Evolutionary conservation across 2,797 vertebrate genomes (phyloP).

Genomic region (Cossypha niveicapilla): DNA sequence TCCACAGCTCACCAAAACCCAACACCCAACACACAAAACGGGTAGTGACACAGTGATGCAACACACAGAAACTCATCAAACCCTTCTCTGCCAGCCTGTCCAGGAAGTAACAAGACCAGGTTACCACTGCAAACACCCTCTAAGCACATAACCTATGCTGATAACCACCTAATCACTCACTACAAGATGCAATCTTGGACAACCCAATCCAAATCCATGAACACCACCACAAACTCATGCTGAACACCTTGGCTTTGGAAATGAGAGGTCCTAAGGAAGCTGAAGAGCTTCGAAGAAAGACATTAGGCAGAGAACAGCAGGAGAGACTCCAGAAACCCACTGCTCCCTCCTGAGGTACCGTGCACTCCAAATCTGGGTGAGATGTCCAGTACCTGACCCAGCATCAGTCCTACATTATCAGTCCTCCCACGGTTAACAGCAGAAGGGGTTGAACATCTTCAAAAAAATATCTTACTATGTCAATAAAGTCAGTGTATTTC

Average conservation of each 20-base stretch:
- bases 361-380: neutral
- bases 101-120: neutral
- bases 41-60: neutral
- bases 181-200: neutral
- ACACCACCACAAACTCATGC: neutral
- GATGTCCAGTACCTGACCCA: fast-evolving
- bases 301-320: neutral
- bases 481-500: neutral
- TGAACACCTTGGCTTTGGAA: neutral
- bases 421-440: neutral
- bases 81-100: neutral
- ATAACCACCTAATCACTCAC: neutral
- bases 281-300: neutral
- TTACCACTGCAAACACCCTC: neutral
- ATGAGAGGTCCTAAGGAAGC: neutral
- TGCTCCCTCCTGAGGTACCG: neutral
- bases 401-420: neutral
- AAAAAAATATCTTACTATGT: neutral
- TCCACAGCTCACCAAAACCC: neutral
- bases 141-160: neutral
- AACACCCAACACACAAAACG: fast-evolving
- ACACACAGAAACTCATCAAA: neutral
- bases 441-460: neutral
- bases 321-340: neutral
- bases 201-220: fast-evolving